Conservation (phyloP, 2,888 invertebrate species). For the Caenorhabditis becei region DNA sequence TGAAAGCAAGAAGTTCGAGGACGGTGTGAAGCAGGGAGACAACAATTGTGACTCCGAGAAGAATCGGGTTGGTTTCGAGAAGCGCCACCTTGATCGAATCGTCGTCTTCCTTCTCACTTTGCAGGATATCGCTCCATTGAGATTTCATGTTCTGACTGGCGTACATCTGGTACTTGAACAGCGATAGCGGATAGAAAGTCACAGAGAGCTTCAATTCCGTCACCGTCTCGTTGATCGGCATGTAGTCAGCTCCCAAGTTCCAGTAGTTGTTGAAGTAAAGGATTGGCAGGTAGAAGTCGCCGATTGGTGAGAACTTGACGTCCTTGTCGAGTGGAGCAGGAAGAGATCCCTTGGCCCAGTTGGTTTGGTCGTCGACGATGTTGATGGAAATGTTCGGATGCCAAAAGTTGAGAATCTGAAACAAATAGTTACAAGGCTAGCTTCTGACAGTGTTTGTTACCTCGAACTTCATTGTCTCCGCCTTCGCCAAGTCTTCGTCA, state of each 20-base stretch:
- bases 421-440: not conserved
- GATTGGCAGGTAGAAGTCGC: slow-evolving; percentile 93
- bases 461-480: slow-evolving; percentile 70
- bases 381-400: slow-evolving; percentile 98
- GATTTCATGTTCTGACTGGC: slow-evolving; percentile 89
- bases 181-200: slow-evolving; percentile 88
- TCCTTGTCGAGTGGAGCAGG: slow-evolving; percentile 72
- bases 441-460: slow-evolving; percentile 7
- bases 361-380: slow-evolving; percentile 94
- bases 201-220: slow-evolving; percentile 83
- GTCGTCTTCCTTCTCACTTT: slow-evolving; percentile 84
- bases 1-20: slow-evolving; percentile 98
- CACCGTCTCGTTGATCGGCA: slow-evolving; percentile 91
- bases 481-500: slow-evolving; percentile 84
- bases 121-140: slow-evolving; percentile 78
- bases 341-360: slow-evolving; percentile 89
- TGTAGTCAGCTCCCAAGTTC: slow-evolving; percentile 91
- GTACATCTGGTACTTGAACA: slow-evolving; percentile 99
- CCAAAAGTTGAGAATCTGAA: slow-evolving; percentile 95
- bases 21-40: slow-evolving; percentile 96
- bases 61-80: slow-evolving; percentile 95
- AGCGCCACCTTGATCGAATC: slow-evolving; percentile 88
- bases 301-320: slow-evolving; percentile 86
- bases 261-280: slow-evolving; percentile 97
- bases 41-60: slow-evolving; percentile 92